Conservation (phyloP, 2,888 invertebrate species). For the Nephrotoma flavescens region DNA sequence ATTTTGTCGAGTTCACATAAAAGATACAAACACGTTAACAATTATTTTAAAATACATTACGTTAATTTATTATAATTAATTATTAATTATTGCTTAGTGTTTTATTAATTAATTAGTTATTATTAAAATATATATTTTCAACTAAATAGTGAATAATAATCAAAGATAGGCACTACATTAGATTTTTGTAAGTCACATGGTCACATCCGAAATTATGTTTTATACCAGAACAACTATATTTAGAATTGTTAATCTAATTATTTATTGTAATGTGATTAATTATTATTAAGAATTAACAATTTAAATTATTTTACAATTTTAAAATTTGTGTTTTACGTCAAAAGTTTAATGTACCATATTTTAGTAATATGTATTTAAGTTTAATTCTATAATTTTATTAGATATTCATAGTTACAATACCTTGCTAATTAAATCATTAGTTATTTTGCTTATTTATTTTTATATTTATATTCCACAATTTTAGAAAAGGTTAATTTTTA, state of each 20-base stretch:
- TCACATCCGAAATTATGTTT: too few species aligned
- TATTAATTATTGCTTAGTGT: neutral
- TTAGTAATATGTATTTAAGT: too few species aligned
- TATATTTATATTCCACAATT: too few species aligned
- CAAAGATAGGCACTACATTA: neutral
- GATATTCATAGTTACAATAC: neutral
- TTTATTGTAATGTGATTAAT: too few species aligned
- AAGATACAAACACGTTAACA: neutral
- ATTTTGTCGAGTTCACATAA: neutral
- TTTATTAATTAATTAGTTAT: neutral
- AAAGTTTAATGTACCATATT: too few species aligned
- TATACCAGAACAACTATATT: too few species aligned
- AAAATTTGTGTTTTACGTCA: too few species aligned
- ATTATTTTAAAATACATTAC: neutral
- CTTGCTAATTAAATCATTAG: neutral
- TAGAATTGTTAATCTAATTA: too few species aligned
- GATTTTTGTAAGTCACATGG: neutral
- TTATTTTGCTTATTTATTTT: too few species aligned
- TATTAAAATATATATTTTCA: neutral
- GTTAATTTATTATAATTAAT: too few species aligned
- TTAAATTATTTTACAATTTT: neutral
- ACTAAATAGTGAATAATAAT: neutral
- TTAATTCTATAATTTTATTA: neutral
- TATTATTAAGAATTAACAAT: neutral
- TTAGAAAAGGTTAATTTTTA: neutral